Evolutionary conservation across 2,797 vertebrate species (phyloP).

Genomic region (Alosa sapidissima): DNA sequence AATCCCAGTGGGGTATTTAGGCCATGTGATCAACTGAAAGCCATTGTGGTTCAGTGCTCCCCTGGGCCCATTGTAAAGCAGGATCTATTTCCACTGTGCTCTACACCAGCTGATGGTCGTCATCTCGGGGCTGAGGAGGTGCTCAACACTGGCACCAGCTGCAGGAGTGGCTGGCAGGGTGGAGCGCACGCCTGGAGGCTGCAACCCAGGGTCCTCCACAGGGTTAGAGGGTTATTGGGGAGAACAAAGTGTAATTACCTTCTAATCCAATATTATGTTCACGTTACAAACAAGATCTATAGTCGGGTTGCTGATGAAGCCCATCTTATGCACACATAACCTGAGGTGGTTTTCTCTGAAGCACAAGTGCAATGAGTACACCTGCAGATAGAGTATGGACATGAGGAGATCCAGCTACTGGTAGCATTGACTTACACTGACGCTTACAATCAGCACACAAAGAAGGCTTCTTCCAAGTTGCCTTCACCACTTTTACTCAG

Average conservation of each 20-base stretch:
- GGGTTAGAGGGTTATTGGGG: background rate
- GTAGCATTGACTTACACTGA: background rate
- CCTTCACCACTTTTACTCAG: no score
- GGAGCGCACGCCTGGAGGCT: background rate
- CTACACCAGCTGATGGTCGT: background rate
- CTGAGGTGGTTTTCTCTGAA: background rate
- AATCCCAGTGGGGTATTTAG: background rate
- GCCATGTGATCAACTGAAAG: background rate
- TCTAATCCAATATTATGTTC: no score
- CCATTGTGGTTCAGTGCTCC: background rate
- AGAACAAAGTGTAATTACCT: no score
- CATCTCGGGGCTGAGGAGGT: background rate
- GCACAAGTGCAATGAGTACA: background rate
- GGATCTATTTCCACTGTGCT: background rate
- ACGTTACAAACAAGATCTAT: background rate
- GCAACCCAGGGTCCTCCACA: background rate
- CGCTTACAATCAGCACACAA: background rate
- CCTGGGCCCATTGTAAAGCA: background rate
- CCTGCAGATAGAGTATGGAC: background rate
- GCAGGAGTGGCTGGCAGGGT: background rate
- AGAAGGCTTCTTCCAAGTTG: background rate
- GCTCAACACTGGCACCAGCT: background rate
- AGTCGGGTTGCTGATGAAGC: background rate
- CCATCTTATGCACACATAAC: background rate
- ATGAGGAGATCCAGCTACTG: background rate